Percentiles rank a stretch among this genome's conserved stretches.
Evolutionary conservation across 2,888 invertebrate species (phyloP).

Genomic region (Pseudanteris insignis): DNA sequence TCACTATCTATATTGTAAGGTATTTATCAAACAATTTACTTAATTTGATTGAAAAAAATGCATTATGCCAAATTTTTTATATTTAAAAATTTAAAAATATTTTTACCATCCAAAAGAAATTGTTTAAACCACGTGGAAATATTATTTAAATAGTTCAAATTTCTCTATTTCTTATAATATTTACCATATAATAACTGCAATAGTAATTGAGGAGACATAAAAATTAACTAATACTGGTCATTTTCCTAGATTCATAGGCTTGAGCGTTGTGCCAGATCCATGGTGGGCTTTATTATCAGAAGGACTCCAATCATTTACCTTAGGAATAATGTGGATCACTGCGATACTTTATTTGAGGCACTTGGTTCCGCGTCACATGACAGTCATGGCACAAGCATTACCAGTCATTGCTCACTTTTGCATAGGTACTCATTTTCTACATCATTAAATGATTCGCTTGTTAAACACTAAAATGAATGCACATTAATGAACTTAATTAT

Average conservation of each 20-base stretch:
- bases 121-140: no score
- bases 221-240: no score
- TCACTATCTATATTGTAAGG: conserved; percentile 83
- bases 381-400: conserved; percentile 80
- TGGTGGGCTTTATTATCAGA: conserved; percentile 77
- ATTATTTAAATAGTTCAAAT: no score
- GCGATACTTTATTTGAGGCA: conserved; percentile 84
- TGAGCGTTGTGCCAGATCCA: conserved; percentile 66
- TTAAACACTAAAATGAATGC: background rate
- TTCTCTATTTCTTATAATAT: no score
- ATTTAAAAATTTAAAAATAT: no score
- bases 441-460: background rate
- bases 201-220: no score
- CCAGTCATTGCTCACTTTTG: conserved; percentile 84
- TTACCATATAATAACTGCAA: no score
- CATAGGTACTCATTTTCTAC: conserved; percentile 68
- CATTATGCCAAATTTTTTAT: no score
- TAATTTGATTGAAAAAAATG: no score
- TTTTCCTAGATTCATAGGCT: conserved; percentile 53
- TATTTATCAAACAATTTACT: no score
- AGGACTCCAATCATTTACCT: conserved; percentile 78
- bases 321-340: conserved; percentile 83
- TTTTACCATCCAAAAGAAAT: no score
- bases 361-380: conserved; percentile 79
- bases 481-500: no score